phyloP scores from a whole-genome alignment of 1,140 invertebrate species.

The Drosophila sucinea region DNA sequence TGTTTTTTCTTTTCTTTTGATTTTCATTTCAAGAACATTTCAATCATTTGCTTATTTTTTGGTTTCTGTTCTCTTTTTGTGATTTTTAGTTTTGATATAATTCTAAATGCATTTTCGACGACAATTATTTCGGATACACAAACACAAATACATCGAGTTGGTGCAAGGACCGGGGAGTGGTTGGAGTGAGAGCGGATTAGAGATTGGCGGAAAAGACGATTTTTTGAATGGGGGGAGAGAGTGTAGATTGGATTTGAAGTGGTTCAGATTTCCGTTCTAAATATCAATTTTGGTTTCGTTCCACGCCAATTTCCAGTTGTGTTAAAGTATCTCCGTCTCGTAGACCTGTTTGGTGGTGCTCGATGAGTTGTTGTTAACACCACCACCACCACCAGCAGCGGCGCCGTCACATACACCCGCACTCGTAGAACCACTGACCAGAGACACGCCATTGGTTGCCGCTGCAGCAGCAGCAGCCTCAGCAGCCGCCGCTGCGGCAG shows the following conservation, averaged over 20 bases:
- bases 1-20: slow-evolving; percentile 11
- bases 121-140: slow-evolving; percentile 20
- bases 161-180: neutral
- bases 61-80: neutral
- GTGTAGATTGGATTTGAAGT: neutral
- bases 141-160: slow-evolving; percentile 17
- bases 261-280: slow-evolving; percentile 32
- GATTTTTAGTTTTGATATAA: slow-evolving; percentile 1
- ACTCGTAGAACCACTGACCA: slow-evolving; percentile 79
- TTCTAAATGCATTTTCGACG: slow-evolving; percentile 17
- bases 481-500: slow-evolving; percentile 87
- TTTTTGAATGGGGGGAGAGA: neutral
- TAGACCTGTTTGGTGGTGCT: slow-evolving; percentile 90
- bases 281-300: slow-evolving; percentile 82
- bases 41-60: slow-evolving; percentile 7
- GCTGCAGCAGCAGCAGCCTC: slow-evolving; percentile 42
- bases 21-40: slow-evolving; percentile 7
- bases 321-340: slow-evolving; percentile 94
- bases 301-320: slow-evolving; percentile 78
- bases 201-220: neutral
- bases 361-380: slow-evolving; percentile 41
- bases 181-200: neutral
- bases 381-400: slow-evolving; percentile 49
- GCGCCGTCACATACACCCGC: slow-evolving; percentile 55
- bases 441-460: slow-evolving; percentile 55